Conservation (phyloP, 2,888 invertebrate genomes). For the Brachypalpus laphriformis region DNA sequence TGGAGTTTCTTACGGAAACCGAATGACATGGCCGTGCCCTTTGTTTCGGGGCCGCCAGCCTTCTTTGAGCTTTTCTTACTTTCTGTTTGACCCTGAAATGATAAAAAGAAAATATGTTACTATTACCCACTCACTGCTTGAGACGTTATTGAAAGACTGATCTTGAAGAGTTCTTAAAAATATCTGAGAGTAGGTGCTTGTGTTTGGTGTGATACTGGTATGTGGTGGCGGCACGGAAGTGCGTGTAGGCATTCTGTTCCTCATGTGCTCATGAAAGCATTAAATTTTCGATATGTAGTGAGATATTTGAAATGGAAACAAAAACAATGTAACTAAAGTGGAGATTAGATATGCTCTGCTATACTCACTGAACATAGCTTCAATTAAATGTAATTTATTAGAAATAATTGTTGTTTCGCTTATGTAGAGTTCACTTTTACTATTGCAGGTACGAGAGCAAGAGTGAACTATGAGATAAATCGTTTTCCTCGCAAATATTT, state of each 20-base stretch:
- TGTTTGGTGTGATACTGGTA: too few relatives aligned
- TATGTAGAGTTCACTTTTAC: conserved; percentile 25
- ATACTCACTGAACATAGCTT: conserved; percentile 32
- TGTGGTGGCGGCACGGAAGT: conserved; percentile 21
- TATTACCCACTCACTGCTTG: background rate
- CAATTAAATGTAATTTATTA: conserved; percentile 55
- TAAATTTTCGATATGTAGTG: conserved; percentile 22
- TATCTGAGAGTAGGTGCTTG: conserved; percentile 4
- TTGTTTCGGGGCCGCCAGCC: conserved; percentile 79
- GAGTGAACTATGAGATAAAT: background rate
- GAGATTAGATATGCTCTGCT: background rate
- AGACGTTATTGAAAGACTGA: background rate
- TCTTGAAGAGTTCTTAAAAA: background rate
- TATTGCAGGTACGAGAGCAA: conserved; percentile 9
- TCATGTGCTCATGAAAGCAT: conserved; percentile 51
- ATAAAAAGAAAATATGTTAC: conserved; percentile 40
- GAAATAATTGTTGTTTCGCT: conserved; percentile 44
- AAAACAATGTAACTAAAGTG: conserved; percentile 3
- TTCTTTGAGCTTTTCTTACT: conserved; percentile 81
- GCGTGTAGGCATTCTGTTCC: conserved; percentile 19
- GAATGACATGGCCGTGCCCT: conserved; percentile 92
- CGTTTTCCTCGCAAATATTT: too few relatives aligned
- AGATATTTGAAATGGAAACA: conserved; percentile 2
- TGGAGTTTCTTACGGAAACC: conserved; percentile 89
- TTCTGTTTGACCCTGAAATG: conserved; percentile 82